phyloP scores from a whole-genome alignment of 2,797 vertebrate genomes.

The Momotus momota region DNA sequence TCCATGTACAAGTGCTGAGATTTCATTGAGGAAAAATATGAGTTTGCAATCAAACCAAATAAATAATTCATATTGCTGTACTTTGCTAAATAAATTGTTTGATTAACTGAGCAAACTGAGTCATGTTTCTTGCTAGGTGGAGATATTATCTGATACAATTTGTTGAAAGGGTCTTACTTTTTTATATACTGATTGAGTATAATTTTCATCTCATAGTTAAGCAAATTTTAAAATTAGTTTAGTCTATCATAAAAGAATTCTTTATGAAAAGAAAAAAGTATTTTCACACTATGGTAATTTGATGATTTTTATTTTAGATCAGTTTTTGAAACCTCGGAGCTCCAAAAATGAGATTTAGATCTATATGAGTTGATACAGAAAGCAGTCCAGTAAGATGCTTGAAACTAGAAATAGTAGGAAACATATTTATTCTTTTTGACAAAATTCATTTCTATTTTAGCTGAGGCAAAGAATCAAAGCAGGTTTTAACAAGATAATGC shows the following conservation, averaged over 20 bases:
- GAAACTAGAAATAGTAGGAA: background rate
- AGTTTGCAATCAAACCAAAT: conserved; percentile 47
- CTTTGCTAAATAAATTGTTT: conserved; percentile 59
- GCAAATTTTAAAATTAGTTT: conserved; percentile 31
- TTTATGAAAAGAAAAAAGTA: background rate
- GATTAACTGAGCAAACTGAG: background rate
- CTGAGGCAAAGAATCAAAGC: background rate
- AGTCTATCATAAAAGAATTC: background rate
- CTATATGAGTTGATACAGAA: conserved; percentile 2
- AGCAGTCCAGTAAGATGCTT: background rate
- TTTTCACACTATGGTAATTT: conserved; percentile 12
- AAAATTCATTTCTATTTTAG: background rate
- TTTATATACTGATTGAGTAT: conserved; percentile 3
- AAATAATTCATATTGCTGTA: background rate
- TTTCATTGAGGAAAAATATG: conserved; percentile 45
- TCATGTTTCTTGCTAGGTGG: background rate
- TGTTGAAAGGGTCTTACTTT: background rate
- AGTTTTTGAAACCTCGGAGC: background rate
- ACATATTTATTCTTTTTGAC: background rate
- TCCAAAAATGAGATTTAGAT: background rate
- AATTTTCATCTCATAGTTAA: background rate
- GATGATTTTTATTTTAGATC: background rate
- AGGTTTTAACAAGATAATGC: background rate
- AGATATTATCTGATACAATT: conserved; percentile 34
- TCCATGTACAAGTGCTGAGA: background rate